These are phyloP conservation scores for Galagoides demidoff DNA, from an alignment of 2,797 vertebrate species.

Conservation along the genomic window DNA sequence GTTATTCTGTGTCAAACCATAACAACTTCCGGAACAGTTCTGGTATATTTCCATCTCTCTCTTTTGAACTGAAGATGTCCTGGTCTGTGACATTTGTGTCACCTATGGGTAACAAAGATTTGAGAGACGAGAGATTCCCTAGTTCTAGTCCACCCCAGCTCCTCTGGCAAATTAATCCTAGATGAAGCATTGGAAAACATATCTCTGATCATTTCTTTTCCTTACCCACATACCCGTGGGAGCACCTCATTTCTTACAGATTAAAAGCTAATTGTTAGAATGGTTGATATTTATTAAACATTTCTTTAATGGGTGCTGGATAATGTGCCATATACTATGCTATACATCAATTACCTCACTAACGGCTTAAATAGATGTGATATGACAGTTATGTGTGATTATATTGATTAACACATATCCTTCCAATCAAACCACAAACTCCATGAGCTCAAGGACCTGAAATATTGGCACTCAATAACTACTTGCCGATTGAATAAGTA, in stretches of 20 bases:
- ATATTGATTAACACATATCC: background rate
- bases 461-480: constrained; percentile 13
- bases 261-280: background rate
- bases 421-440: background rate
- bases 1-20: background rate
- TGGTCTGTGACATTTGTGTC: background rate
- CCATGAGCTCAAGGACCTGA: background rate
- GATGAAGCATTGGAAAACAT: background rate
- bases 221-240: background rate
- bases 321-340: background rate
- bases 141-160: background rate
- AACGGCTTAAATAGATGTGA: background rate
- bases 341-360: background rate
- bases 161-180: constrained; percentile 17
- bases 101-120: background rate
- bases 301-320: background rate
- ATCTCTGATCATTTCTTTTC: background rate
- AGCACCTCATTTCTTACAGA: background rate
- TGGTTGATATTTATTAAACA: background rate
- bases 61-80: background rate
- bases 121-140: background rate
- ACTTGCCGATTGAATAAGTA: background rate
- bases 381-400: background rate
- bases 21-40: background rate
- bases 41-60: background rate